Conservation (phyloP, 2,797 vertebrate species). For the Aphelocoma californica region DNA sequence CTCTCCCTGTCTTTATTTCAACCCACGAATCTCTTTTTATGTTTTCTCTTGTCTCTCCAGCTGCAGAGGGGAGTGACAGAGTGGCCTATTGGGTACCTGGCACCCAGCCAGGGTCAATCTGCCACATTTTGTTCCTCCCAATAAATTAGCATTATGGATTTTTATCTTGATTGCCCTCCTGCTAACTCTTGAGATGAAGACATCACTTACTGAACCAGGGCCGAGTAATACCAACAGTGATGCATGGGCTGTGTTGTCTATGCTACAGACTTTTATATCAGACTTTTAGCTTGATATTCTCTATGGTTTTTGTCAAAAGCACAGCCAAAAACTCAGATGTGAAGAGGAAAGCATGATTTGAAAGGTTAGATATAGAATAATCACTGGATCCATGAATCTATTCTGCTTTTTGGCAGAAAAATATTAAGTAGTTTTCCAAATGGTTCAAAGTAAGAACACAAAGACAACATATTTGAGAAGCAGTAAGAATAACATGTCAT, state of each 20-base stretch:
- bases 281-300: not conserved
- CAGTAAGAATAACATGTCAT: not conserved
- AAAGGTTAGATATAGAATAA: not conserved
- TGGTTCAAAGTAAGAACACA: not conserved
- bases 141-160: not conserved
- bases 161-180: not conserved
- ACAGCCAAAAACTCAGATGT: not conserved
- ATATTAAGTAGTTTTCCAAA: not conserved
- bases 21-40: no score
- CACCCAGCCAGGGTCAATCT: not conserved
- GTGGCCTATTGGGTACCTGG: not conserved
- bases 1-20: not conserved
- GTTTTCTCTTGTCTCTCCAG: not conserved
- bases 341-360: not conserved
- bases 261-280: not conserved
- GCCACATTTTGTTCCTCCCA: not conserved
- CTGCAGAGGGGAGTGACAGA: not conserved
- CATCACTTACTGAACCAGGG: not conserved
- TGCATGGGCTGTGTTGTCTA: not conserved
- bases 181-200: not conserved
- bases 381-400: not conserved
- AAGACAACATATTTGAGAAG: not conserved
- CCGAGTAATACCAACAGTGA: accelerated
- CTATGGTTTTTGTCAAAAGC: not conserved
- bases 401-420: not conserved